phyloP scores from a whole-genome alignment of 1,140 invertebrate genomes.

The Arctopsyche grandis region DNA sequence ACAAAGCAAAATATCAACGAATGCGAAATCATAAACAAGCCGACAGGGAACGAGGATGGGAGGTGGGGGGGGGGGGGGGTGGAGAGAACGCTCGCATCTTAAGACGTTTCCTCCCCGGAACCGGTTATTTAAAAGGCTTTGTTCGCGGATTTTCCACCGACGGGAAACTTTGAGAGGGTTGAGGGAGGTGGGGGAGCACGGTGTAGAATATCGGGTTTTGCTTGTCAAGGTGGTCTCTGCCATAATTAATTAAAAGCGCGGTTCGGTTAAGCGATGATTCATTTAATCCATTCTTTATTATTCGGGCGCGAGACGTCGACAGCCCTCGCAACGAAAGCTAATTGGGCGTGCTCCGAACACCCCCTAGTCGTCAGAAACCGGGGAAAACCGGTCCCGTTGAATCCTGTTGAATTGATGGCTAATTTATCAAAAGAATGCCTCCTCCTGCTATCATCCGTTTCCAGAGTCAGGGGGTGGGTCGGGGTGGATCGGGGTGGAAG shows the following conservation, averaged over 20 bases:
- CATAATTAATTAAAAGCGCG: constrained; percentile 52
- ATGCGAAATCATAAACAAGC: neutral
- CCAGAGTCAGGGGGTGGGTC: too few species aligned
- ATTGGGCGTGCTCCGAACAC: constrained; percentile 7
- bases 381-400: neutral
- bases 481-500: too few species aligned
- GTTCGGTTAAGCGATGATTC: constrained; percentile 48
- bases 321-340: constrained; percentile 13
- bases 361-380: neutral
- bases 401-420: constrained; percentile 32
- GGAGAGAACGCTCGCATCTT: neutral
- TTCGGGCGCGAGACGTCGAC: constrained; percentile 13
- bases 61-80: neutral
- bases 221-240: constrained; percentile 31
- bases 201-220: constrained; percentile 26
- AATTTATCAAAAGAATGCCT: constrained; percentile 34
- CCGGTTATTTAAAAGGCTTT: constrained; percentile 37
- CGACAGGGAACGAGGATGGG: neutral
- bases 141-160: constrained; percentile 29
- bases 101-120: constrained; percentile 17
- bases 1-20: neutral
- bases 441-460: neutral
- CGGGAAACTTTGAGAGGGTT: neutral
- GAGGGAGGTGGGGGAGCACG: neutral
- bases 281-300: constrained; percentile 51